Base-by-base conservation (phyloP, 2,888 invertebrate species). In the Crossocerus cetratus region DNA sequence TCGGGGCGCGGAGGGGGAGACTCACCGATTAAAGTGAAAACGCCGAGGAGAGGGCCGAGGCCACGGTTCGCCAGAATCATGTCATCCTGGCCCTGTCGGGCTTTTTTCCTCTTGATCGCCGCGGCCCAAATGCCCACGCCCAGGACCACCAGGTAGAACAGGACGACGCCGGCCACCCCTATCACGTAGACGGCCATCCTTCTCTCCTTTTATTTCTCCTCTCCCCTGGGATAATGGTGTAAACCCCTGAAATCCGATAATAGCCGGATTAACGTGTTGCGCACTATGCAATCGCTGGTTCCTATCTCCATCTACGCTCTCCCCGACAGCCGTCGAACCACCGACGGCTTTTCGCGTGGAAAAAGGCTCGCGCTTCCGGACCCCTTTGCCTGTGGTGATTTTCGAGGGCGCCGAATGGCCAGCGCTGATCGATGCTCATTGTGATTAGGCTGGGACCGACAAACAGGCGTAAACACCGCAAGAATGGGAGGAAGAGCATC, bases 11-110 rank as follows among this genome's bases (percentile, higher is more conserved):
- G n/a, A n/a, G n/a, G n/a, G n/a, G n/a, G n/a, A 23, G 21, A 75
- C 88, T 90, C 84, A 94, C 94, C 94, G 79, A 94, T 93, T 91
- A 95, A 93, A 0, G 95, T 94, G 87, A 94, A 93, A 66, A 94
- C 92, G 18, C 94, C 95, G 16, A 95, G 94, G 71, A 94, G 88
- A 16, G 94, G 88, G 13, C 94, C 92, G 72, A 95, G 93, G 83
- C 93, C 93, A 69, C 94, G 90, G 44, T 94, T 94, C 2, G 94
- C 94, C 79, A 95, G 86, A 92, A 95, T 94, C 78, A 94, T 93
- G 82, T 94, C 94, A 83, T 94, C 94, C 65, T 93, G 92, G 78
- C 92, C 92, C 44, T 87, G 88, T 76, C 92, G 91, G 86, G 93
- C 94, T 73, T 93, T 91, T 57, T 83, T 86, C 61, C 80, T 84